Evolutionary conservation across 2,113 vertebrate genomes (phyloP).

Genomic region (Varanus salvator): DNA sequence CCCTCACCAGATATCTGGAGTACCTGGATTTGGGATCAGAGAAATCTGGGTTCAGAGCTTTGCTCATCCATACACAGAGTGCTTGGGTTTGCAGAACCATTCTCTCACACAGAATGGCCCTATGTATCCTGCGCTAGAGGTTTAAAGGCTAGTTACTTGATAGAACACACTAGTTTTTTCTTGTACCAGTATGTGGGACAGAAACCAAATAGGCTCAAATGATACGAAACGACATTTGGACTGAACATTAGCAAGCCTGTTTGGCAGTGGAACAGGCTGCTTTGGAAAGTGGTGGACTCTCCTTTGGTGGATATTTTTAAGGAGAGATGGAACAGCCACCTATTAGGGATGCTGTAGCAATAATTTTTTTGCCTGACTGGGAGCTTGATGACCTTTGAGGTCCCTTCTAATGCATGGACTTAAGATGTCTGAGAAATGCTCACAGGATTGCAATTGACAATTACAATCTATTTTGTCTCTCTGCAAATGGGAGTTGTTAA

Average conservation of each 20-base stretch:
- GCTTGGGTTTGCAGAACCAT: too few relatives aligned
- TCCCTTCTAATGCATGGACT: too few relatives aligned
- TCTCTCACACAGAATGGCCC: not conserved
- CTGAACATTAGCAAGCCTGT: not conserved
- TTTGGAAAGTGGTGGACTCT: not conserved
- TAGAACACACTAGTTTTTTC: not conserved
- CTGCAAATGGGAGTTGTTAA: not conserved
- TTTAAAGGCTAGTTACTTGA: not conserved
- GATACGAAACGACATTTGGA: not conserved
- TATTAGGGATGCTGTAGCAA: not conserved
- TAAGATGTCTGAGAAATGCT: not conserved
- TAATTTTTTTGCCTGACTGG: not conserved
- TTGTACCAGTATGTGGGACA: not conserved
- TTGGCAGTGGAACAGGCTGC: not conserved
- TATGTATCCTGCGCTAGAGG: not conserved
- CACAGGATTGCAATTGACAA: not conserved
- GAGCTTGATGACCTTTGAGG: not conserved
- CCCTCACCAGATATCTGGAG: not conserved
- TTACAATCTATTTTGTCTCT: not conserved
- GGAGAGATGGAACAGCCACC: not conserved
- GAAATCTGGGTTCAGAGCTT: not conserved
- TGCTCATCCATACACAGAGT: not conserved
- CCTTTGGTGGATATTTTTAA: not conserved
- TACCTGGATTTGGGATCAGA: not conserved
- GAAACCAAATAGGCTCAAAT: not conserved